Percentiles rank a stretch among this genome's conserved stretches.
Conservation (phyloP, 2,113 vertebrate species). For the Sminthopsis crassicaudata region DNA sequence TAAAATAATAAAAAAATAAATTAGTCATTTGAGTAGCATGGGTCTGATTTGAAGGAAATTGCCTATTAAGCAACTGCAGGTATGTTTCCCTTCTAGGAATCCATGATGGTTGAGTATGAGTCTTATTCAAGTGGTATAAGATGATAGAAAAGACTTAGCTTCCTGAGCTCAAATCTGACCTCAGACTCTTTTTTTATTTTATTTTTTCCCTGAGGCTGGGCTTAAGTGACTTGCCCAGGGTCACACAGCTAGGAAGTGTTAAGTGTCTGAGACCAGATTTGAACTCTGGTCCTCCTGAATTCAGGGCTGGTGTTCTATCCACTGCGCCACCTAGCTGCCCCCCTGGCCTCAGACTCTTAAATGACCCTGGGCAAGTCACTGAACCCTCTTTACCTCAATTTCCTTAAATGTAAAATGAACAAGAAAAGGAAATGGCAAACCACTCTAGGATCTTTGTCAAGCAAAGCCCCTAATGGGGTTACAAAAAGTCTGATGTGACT, state of each 20-base stretch:
- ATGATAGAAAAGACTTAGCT: background rate
- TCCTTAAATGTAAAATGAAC: background rate
- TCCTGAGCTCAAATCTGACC: background rate
- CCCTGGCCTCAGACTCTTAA: too few species aligned
- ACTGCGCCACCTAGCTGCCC: too few species aligned
- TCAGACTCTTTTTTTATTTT: background rate
- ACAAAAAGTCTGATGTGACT: background rate
- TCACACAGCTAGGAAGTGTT: too few species aligned
- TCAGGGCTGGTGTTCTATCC: too few species aligned
- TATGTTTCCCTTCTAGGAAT: background rate
- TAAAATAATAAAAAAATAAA: too few species aligned
- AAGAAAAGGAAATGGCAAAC: background rate
- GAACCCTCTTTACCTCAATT: background rate
- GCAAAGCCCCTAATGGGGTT: background rate
- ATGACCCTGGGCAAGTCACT: background rate
- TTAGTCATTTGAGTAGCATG: background rate
- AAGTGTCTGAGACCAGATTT: too few species aligned
- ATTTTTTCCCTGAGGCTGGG: too few species aligned
- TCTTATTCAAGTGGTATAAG: background rate
- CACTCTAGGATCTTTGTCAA: background rate
- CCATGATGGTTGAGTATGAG: background rate
- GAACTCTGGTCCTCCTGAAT: too few species aligned
- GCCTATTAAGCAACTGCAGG: background rate
- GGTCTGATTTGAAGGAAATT: background rate
- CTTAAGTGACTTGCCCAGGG: too few species aligned